Evolutionary conservation across 2,888 invertebrate genomes (phyloP).

Genomic region (Heliconius ismenius): DNA sequence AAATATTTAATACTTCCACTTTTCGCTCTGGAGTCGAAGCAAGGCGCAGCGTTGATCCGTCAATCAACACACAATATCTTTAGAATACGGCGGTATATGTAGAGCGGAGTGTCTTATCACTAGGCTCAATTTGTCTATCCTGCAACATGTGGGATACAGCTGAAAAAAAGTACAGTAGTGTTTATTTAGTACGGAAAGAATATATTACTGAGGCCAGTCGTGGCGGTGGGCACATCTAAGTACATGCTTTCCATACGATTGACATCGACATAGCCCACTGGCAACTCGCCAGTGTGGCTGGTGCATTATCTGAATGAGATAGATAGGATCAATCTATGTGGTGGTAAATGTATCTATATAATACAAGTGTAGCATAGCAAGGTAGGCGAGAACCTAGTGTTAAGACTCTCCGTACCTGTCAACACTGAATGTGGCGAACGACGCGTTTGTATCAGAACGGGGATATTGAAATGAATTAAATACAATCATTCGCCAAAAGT

Average conservation of each 20-base stretch:
- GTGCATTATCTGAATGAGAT: constrained; percentile 32
- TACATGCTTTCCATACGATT: constrained; percentile 21
- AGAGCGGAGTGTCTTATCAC: not conserved
- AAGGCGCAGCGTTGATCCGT: not conserved
- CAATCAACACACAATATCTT: no score
- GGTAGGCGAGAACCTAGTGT: not conserved
- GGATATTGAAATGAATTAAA: no score
- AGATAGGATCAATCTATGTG: constrained; percentile 24
- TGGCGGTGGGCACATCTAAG: not conserved
- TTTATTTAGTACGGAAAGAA: no score
- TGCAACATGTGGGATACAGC: no score
- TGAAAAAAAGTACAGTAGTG: not conserved
- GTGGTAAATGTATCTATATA: constrained; percentile 6
- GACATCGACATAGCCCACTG: constrained; percentile 28
- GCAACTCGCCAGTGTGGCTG: constrained; percentile 28
- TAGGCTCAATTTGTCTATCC: not conserved
- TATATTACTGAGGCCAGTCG: not conserved
- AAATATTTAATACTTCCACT: not conserved
- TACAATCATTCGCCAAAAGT: no score
- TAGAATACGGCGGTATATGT: not conserved
- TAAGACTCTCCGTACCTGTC: not conserved
- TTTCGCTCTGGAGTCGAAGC: not conserved
- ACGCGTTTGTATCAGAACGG: no score
- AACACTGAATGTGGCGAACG: no score
- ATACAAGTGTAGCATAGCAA: not conserved